phyloP scores from a whole-genome alignment of 2,113 vertebrate genomes.

The Aptenodytes patagonicus region DNA sequence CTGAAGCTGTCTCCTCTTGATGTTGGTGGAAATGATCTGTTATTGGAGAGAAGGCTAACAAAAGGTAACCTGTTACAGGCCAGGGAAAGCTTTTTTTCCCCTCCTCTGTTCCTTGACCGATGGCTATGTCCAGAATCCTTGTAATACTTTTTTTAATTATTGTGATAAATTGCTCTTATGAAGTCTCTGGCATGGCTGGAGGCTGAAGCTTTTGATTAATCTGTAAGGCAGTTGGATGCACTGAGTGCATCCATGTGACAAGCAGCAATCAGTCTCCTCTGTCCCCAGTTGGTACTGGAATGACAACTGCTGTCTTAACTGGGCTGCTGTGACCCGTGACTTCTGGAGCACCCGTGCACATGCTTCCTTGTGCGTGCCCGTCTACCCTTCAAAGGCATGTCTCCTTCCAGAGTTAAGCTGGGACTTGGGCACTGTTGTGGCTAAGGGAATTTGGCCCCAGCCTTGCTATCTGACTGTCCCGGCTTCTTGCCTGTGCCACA shows the following conservation, averaged over 20 bases:
- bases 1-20: not conserved
- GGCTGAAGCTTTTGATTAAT: not conserved
- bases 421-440: not conserved
- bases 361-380: fast-evolving
- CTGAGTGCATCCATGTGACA: fast-evolving
- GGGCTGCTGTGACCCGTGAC: not conserved
- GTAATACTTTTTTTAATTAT: not conserved
- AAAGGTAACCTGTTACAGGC: not conserved
- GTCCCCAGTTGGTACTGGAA: not conserved
- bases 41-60: not conserved
- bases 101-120: not conserved
- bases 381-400: not conserved
- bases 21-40: not conserved
- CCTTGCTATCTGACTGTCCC: not conserved
- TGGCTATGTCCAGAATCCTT: not conserved
- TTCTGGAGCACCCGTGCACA: not conserved
- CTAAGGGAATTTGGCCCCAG: not conserved
- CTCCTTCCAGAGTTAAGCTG: not conserved
- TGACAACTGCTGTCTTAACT: not conserved
- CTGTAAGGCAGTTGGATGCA: not conserved
- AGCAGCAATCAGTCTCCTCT: not conserved
- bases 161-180: not conserved
- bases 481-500: fast-evolving
- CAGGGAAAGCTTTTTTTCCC: not conserved
- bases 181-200: not conserved